Conservation (phyloP, 2,888 invertebrate species). For the Neocrepidodera transversa region DNA sequence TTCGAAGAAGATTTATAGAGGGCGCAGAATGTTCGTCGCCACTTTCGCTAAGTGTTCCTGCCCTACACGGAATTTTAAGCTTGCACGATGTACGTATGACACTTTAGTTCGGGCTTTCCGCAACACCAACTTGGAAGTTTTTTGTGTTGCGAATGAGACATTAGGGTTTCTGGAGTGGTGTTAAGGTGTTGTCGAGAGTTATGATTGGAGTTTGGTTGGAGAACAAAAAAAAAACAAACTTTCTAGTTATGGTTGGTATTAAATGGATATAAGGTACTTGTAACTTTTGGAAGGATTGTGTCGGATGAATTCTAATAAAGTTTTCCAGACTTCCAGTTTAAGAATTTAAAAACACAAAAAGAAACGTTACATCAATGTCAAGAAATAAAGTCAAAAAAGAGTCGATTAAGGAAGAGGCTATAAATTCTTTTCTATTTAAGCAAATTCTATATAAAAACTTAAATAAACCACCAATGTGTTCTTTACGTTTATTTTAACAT, state of each 20-base stretch:
- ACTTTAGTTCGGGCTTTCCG: no score
- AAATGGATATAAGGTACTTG: not conserved
- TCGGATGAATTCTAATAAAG: not conserved
- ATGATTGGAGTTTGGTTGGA: not conserved
- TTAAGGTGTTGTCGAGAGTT: slow-evolving; percentile 11
- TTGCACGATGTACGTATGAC: slow-evolving; percentile 3
- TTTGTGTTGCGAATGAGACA: slow-evolving; percentile 21
- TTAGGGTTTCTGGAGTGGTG: slow-evolving; percentile 13
- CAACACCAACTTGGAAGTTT: slow-evolving; percentile 2
- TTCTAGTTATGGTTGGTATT: not conserved
- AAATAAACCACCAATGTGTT: no score
- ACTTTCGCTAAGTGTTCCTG: slow-evolving; percentile 32
- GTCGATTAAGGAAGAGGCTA: no score
- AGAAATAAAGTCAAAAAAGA: no score
- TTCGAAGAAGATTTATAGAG: slow-evolving; percentile 34
- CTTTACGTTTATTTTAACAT: no score
- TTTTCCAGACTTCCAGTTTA: no score
- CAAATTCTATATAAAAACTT: no score
- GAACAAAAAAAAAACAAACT: no score
- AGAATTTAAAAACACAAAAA: no score
- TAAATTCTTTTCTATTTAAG: no score
- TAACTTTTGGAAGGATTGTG: not conserved
- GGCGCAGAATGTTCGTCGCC: slow-evolving; percentile 27
- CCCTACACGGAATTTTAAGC: slow-evolving; percentile 29
- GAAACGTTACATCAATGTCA: no score